Evolutionary conservation across 2,797 vertebrate genomes (phyloP).

Genomic region (Pseudomugil tenellus): DNA sequence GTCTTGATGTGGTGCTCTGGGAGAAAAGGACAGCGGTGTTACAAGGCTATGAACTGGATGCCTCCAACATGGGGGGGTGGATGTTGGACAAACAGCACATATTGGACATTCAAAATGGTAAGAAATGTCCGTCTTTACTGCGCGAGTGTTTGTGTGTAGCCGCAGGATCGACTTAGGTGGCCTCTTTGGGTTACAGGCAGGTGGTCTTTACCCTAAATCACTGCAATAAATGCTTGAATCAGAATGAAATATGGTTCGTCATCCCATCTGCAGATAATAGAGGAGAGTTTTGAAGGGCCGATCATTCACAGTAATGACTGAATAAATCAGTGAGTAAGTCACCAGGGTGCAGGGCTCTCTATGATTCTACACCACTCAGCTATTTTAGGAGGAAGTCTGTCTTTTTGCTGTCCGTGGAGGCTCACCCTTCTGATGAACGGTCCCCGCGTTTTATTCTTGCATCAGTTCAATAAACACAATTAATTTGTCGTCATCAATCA

Average conservation of each 20-base stretch:
- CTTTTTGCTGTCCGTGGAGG: conserved; percentile 76
- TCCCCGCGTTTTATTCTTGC: conserved; percentile 61
- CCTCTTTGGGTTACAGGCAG: conserved; percentile 67
- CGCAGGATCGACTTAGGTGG: conserved; percentile 67
- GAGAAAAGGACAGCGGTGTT: conserved; percentile 93
- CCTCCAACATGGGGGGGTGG: conserved; percentile 97
- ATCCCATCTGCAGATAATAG: conserved; percentile 84
- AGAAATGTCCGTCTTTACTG: conserved; percentile 45
- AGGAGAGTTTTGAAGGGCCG: conserved; percentile 85
- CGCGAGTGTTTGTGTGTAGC: neutral
- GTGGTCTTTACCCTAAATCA: conserved; percentile 73
- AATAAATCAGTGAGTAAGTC: conserved; percentile 86
- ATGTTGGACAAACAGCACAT: conserved; percentile 95
- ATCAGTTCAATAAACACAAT: conserved; percentile 57
- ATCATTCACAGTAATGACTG: conserved; percentile 88
- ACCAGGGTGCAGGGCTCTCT: conserved; percentile 71
- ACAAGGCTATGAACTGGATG: conserved; percentile 95
- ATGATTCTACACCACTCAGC: conserved; percentile 67
- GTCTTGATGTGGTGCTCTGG: conserved; percentile 95
- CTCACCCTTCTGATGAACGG: conserved; percentile 66
- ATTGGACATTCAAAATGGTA: conserved; percentile 94
- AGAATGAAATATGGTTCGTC: conserved; percentile 83
- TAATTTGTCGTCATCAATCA: conserved; percentile 63
- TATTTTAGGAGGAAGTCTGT: conserved; percentile 82
- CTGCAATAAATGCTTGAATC: conserved; percentile 83